phyloP scores from a whole-genome alignment of 2,797 vertebrate species.

The Clamator glandarius region DNA sequence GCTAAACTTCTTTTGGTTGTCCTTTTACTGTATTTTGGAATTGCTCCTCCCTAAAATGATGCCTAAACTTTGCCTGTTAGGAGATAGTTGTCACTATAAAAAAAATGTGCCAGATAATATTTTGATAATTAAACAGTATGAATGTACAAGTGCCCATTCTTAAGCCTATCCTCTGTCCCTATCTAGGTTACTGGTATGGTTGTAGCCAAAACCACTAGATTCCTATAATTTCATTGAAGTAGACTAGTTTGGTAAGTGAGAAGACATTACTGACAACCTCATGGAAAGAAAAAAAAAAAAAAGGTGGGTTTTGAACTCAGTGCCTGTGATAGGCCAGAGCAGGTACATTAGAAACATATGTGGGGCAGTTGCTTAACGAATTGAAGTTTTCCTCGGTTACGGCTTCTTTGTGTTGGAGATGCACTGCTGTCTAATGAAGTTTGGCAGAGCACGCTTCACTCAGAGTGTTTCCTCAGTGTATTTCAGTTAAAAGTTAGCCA shows the following conservation, averaged over 20 bases:
- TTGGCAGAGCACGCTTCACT: not conserved
- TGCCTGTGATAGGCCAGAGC: not conserved
- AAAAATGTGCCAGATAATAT: not conserved
- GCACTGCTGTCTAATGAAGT: not conserved
- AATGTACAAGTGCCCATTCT: not conserved
- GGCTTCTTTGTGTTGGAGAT: not conserved
- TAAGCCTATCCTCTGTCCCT: not conserved
- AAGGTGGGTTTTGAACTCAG: not conserved
- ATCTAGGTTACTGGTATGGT: not conserved
- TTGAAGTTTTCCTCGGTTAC: not conserved
- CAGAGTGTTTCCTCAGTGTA: not conserved
- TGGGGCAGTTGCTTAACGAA: not conserved
- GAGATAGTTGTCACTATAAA: not conserved
- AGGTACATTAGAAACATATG: accelerated
- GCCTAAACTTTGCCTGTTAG: not conserved
- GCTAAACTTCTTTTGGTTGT: not conserved
- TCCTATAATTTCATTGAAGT: not conserved
- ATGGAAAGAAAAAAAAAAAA: not conserved
- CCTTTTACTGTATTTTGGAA: not conserved
- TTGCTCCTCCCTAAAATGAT: not conserved
- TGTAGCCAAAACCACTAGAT: not conserved
- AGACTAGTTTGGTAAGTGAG: not conserved
- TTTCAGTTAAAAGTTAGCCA: not conserved
- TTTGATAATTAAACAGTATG: not conserved
- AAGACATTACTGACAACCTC: not conserved